Conservation (phyloP, 2,888 invertebrate genomes). For the Dinocampus coccinellae region DNA sequence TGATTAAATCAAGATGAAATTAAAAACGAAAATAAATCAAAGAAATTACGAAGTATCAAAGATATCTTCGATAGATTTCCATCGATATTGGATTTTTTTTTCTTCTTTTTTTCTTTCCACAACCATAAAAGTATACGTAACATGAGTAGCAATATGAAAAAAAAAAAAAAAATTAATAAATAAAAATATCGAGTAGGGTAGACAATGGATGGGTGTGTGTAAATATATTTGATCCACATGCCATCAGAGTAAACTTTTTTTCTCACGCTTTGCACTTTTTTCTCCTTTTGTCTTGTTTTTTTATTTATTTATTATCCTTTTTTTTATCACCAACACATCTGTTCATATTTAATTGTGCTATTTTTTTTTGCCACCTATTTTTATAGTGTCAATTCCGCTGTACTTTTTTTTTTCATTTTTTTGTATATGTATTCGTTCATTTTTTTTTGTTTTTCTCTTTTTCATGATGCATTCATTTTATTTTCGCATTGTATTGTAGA, state of each 20-base stretch:
- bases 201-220: not conserved
- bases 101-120: not conserved
- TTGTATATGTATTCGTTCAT: not conserved
- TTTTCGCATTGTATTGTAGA: no score
- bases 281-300: not conserved
- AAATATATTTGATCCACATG: slow-evolving; percentile 5
- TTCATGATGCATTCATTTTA: not conserved
- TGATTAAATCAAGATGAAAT: not conserved
- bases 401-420: not conserved
- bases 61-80: not conserved
- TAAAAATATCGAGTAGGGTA: no score
- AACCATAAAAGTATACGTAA: not conserved
- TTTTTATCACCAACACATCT: not conserved
- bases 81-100: not conserved
- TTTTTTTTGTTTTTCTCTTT: not conserved
- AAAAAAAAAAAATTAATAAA: slow-evolving; percentile 2
- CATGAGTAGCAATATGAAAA: no score
- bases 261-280: no score
- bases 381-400: not conserved
- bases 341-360: not conserved
- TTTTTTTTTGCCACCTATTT: not conserved
- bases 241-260: not conserved
- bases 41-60: not conserved
- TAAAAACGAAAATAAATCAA: no score
- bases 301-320: not conserved